These are phyloP conservation scores for Hydroisotoma schaefferi DNA, from an alignment of 2,888 invertebrate species.

Conservation along the genomic window DNA sequence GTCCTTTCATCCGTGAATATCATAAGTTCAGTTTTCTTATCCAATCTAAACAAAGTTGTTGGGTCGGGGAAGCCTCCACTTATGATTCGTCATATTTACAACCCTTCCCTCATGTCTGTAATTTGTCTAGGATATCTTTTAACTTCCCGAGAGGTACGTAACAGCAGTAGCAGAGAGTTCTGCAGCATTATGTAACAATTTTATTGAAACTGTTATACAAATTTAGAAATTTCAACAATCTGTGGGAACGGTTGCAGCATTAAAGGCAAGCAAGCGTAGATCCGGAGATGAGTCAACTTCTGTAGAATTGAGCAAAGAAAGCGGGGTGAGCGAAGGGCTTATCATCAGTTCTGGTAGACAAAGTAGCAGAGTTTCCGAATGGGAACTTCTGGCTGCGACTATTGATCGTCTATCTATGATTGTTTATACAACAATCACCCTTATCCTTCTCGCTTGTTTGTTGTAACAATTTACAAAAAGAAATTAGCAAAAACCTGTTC, in stretches of 20 bases:
- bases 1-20: slow-evolving; percentile 37
- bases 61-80: slow-evolving; percentile 37
- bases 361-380: slow-evolving; percentile 53
- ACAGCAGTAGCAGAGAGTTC: background rate
- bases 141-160: too few species aligned
- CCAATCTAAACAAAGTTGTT: slow-evolving; percentile 34
- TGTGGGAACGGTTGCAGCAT: slow-evolving; percentile 17
- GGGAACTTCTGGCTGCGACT: slow-evolving; percentile 63
- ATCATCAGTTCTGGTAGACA: slow-evolving; percentile 13
- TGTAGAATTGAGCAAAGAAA: slow-evolving; percentile 8
- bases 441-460: slow-evolving; percentile 41
- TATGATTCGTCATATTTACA: slow-evolving; percentile 32
- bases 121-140: slow-evolving; percentile 38
- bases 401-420: slow-evolving; percentile 63
- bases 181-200: slow-evolving; percentile 4
- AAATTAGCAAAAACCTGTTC: too few species aligned
- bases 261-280: slow-evolving; percentile 19
- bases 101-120: slow-evolving; percentile 36
- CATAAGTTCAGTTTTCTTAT: slow-evolving; percentile 35
- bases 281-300: slow-evolving; percentile 17
- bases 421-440: slow-evolving; percentile 52
- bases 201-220: slow-evolving; percentile 14
- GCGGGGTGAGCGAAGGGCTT: slow-evolving; percentile 21
- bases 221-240: background rate
- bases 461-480: background rate